A percentile compares a stretch with the other conserved stretches of the same genome.
These are phyloP conservation scores for Cebidichthys violaceus DNA, from an alignment of 2,113 vertebrate species.

Conservation along the genomic window DNA sequence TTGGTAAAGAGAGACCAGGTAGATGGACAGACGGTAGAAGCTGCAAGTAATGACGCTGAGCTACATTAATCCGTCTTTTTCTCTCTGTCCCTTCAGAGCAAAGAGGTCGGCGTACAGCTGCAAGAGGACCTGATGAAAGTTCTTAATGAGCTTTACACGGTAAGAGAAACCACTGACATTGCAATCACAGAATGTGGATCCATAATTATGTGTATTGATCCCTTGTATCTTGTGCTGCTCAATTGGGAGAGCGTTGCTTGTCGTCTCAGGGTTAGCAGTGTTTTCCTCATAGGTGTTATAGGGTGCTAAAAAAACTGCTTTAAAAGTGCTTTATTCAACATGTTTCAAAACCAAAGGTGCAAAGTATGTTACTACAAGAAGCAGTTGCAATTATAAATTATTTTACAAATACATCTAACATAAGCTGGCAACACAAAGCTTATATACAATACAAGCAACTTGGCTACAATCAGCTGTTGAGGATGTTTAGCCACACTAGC, in stretches of 20 bases:
- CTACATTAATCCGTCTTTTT: conserved; percentile 23
- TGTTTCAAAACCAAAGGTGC: not conserved
- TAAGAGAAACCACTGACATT: conserved; percentile 76
- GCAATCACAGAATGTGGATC: not conserved
- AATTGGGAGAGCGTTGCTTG: not conserved
- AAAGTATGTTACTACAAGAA: not conserved
- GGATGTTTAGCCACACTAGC: not conserved
- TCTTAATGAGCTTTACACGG: conserved; percentile 96
- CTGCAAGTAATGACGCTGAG: not conserved
- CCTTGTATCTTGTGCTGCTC: not conserved
- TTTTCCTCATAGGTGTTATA: not conserved
- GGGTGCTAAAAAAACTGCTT: not conserved
- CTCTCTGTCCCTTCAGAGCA: conserved; percentile 88
- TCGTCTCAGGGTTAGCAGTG: not conserved
- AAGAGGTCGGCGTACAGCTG: conserved; percentile 96
- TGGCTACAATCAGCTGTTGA: not conserved
- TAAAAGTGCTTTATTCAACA: not conserved
- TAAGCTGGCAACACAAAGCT: not conserved
- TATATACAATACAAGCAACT: not conserved
- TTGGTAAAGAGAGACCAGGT: not conserved
- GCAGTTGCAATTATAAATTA: not conserved
- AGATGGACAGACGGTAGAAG: not conserved
- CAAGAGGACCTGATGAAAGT: conserved; percentile 99
- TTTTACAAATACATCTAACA: not conserved
- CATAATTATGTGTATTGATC: not conserved